These are phyloP conservation scores for Mycalesis mineus DNA, from an alignment of 2,888 invertebrate species.

Conservation along the genomic window DNA sequence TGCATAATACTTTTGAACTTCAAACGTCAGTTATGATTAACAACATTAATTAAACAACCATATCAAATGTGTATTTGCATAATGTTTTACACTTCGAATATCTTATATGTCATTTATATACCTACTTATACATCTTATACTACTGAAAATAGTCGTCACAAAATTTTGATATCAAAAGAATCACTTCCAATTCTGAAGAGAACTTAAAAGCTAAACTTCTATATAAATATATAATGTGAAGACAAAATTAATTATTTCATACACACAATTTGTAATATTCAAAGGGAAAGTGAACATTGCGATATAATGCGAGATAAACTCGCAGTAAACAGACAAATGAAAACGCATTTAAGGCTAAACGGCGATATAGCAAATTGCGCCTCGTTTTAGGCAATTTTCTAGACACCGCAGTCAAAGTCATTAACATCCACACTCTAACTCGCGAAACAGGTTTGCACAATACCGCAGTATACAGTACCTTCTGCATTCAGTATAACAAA, in stretches of 20 bases:
- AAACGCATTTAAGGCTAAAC: constrained; percentile 21
- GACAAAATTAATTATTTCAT: not conserved
- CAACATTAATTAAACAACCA: too few species aligned
- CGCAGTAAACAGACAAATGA: constrained; percentile 23
- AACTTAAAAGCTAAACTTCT: too few species aligned
- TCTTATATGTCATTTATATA: too few species aligned
- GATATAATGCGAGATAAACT: too few species aligned
- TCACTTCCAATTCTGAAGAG: too few species aligned
- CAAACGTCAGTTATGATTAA: too few species aligned
- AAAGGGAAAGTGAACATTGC: constrained; percentile 19
- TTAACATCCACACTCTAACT: constrained; percentile 21
- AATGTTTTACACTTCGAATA: too few species aligned
- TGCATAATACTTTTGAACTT: too few species aligned
- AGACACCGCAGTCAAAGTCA: constrained; percentile 21
- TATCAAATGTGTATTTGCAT: too few species aligned
- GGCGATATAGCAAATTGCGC: constrained; percentile 20
- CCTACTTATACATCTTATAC: too few species aligned
- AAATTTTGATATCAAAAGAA: too few species aligned
- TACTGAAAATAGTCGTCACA: too few species aligned
- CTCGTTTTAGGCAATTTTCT: constrained; percentile 24
- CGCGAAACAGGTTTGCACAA: constrained; percentile 18
- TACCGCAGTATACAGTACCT: constrained; percentile 6
- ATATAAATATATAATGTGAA: not conserved
- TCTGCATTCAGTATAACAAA: not conserved
- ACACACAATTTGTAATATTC: not conserved